phyloP scores from a whole-genome alignment of 2,113 vertebrate species.

The Andinoacara biseriatus region DNA sequence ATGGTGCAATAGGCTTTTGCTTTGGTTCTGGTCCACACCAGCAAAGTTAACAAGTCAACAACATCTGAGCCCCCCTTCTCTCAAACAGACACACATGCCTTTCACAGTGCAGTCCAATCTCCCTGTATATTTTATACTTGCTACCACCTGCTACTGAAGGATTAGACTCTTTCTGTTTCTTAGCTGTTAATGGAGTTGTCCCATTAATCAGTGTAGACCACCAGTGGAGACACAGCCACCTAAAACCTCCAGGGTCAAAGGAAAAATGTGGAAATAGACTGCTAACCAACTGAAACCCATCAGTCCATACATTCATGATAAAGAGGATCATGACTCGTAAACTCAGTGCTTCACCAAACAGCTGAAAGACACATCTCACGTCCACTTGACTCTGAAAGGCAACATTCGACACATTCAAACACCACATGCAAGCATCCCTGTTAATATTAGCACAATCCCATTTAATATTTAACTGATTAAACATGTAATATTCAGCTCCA shows the following conservation, averaged over 20 bases:
- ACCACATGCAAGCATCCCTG: no score
- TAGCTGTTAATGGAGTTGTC: neutral
- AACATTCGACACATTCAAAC: no score
- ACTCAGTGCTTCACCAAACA: neutral
- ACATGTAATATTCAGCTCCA: neutral
- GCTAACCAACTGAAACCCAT: constrained; percentile 48
- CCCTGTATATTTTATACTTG: neutral
- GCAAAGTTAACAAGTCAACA: neutral
- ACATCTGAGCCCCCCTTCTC: neutral
- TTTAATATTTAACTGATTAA: neutral
- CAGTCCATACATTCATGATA: neutral
- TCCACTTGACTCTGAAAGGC: neutral
- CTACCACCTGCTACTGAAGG: neutral
- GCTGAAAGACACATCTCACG: neutral
- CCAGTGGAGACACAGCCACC: constrained; percentile 30
- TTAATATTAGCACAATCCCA: neutral
- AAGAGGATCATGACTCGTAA: neutral
- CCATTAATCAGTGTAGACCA: constrained; percentile 57
- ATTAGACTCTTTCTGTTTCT: neutral
- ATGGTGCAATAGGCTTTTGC: neutral
- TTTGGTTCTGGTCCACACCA: neutral
- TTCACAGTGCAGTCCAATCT: neutral
- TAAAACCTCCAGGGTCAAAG: constrained; percentile 63
- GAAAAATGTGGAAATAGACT: constrained; percentile 31
- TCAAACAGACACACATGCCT: neutral